These are phyloP conservation scores for Anableps anableps DNA, from an alignment of 2,797 vertebrate genomes.

Conservation along the genomic window DNA sequence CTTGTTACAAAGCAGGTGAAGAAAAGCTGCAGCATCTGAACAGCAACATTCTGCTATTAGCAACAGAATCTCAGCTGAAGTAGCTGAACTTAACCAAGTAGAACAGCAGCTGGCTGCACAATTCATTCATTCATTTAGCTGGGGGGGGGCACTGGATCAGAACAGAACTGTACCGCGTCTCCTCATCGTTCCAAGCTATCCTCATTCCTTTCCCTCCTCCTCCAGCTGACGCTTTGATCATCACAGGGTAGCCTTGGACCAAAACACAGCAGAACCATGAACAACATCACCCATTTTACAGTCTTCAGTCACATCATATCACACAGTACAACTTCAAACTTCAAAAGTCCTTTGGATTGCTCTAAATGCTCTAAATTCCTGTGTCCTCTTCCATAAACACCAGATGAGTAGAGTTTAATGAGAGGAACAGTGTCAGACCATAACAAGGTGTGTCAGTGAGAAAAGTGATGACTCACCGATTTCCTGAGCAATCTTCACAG, in stretches of 20 bases:
- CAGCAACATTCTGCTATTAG: too few relatives aligned
- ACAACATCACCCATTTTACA: background rate
- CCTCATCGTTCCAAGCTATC: constrained; percentile 94
- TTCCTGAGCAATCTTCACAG: constrained; percentile 93
- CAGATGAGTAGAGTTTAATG: background rate
- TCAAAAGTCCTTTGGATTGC: background rate
- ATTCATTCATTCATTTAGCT: too few relatives aligned
- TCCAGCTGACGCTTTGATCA: constrained; percentile 99
- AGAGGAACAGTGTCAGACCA: background rate
- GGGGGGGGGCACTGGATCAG: too few relatives aligned
- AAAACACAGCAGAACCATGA: constrained; percentile 3
- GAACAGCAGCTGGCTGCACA: too few relatives aligned
- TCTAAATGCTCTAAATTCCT: background rate
- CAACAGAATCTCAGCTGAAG: too few relatives aligned
- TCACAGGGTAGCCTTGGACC: constrained; percentile 93
- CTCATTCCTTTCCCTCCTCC: constrained; percentile 94
- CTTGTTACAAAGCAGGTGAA: too few relatives aligned
- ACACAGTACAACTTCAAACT: too few relatives aligned
- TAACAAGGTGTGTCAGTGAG: background rate
- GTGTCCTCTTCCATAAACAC: background rate
- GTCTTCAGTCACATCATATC: background rate
- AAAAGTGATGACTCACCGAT: constrained; percentile 86
- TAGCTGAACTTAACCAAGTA: too few relatives aligned
- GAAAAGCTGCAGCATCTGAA: too few relatives aligned
- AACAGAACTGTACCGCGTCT: constrained; percentile 89